Base-by-base conservation (phyloP, 2,888 invertebrate species). In the Phlogophora meticulosa region DNA sequence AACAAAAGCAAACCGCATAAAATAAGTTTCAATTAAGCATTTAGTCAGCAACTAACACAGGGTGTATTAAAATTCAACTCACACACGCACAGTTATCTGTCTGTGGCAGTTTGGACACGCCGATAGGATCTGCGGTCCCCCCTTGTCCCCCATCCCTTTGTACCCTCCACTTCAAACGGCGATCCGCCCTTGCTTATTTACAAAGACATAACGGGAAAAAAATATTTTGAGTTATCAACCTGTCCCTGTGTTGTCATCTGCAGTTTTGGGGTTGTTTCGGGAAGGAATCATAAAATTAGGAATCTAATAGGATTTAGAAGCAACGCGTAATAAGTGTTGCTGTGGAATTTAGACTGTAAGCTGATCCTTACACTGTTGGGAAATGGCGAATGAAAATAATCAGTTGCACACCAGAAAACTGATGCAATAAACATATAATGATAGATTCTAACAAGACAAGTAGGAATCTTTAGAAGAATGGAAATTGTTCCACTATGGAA, bases 61-160 rank as follows among this genome's bases (percentile, higher is more conserved):
- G 82, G 77, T 85, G 82, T 89, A 90, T 93, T 93, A 92, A 92
- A 93, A 93, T 93, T 93, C 92, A 86, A 83, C 88, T 52, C 76
- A 70, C 91, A 90, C 91, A 90, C 91, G 88, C 88, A 86, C 71
- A 80, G 88, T 91, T 94, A 94, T 94, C 94, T 92, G 92, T 90
- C 89, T 90, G 90, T 90, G 93, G 92, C 93, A 92, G 93, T 92
- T 93, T 91, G 90, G 92, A 90, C 90, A 89, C 85, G 86, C 85
- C 76, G 94, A 94, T 94, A 92, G 78, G 81, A 94, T 94, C 94
- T 87, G 85, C 80, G 84, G 82, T 78, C 76, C 85, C 88, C 86
- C 86, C 81, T 81, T n/a, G 43, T 71, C 76, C 84, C 83, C 83
- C 82, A 80, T 83, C 84, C 88, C 90, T 91, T 91, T 92, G 89